Base-by-base conservation (phyloP, 2,888 invertebrate species). In the Drosophila percnosoma region DNA sequence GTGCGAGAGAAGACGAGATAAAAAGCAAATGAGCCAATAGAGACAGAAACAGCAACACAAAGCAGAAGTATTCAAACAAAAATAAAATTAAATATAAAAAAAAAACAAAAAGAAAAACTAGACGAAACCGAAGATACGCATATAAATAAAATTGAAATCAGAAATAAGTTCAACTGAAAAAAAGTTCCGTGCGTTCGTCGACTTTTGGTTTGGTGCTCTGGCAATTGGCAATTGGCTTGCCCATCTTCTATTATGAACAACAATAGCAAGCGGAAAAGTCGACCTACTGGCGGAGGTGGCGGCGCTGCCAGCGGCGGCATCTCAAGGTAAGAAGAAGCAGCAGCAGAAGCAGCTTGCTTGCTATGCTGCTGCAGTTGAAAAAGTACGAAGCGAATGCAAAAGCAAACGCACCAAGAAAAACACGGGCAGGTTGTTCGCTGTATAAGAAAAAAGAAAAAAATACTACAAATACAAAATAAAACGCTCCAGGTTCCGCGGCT, bases 201-300 rank as follows among this genome's bases (percentile, higher is more conserved):
- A 75, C 72, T 81, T 64, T 63, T 82, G 75, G 75, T 89, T 45
- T 45, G 24, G 45, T 45, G 24, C 45, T 71, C 84, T 86, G 83
- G 80, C 78, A 77, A 81, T 77, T 82, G 80, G 83, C 76, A 77
- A 77, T 79, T 81, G 82, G 60, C 68, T 64, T 75, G 80, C 82
- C 81, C 71, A 80, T 74, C 69, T 73, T 77, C 78, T 80, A 83
- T 80, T 83, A 89, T 89, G 92, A 91, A 91, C 78, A 91, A 91
- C 83, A 97, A 96, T 93, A 96, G 95, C 94, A 97, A 97, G 94
- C 95, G 96, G 94, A 97, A 97, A 95, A 96, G 95, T 94, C 96
- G 97, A 94, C 95, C 96, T 92, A 96, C 95, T 69, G 91, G 83
- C 53, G 79, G 81, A 66, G 79, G 83, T 53, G 85, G 89, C 36